Percentiles rank a stretch among this genome's conserved stretches.
These are phyloP conservation scores for Cranoglanis bouderius DNA, from an alignment of 2,113 vertebrate species.

Conservation along the genomic window DNA sequence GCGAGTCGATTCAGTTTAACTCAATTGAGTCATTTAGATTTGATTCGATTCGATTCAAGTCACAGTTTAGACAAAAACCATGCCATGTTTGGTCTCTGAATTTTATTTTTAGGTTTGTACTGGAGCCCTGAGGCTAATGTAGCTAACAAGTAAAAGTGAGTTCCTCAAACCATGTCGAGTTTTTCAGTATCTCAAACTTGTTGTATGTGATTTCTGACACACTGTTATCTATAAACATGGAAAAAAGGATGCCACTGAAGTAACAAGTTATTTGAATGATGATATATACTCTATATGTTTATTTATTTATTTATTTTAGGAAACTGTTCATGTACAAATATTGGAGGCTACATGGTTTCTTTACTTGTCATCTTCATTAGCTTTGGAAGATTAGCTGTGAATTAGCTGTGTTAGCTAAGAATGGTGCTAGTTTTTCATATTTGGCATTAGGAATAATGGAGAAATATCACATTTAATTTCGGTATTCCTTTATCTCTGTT, in stretches of 20 bases:
- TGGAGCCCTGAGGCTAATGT: not conserved
- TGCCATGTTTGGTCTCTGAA: not conserved
- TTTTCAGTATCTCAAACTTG: not conserved
- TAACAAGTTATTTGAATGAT: not conserved
- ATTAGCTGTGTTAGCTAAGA: not conserved
- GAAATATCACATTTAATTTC: not conserved
- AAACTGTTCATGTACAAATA: not conserved
- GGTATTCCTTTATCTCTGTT: not conserved
- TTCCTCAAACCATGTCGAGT: not conserved
- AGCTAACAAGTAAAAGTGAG: not conserved
- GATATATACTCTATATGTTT: too few species aligned
- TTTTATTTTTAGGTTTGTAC: not conserved
- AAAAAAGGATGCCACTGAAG: too few species aligned
- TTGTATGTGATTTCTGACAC: too few species aligned
- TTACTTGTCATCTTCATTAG: not conserved
- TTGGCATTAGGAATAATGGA: not conserved
- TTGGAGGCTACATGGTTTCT: not conserved
- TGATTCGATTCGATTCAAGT: not conserved
- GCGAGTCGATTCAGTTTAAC: too few species aligned
- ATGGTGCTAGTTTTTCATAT: not conserved
- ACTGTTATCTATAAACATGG: too few species aligned
- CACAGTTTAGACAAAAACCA: not conserved
- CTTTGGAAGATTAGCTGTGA: not conserved
- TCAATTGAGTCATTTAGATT: not conserved
- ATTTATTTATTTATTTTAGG: not conserved